Evolutionary conservation across 2,113 vertebrate genomes (phyloP).

Genomic region (Opisthocomus hoazin): DNA sequence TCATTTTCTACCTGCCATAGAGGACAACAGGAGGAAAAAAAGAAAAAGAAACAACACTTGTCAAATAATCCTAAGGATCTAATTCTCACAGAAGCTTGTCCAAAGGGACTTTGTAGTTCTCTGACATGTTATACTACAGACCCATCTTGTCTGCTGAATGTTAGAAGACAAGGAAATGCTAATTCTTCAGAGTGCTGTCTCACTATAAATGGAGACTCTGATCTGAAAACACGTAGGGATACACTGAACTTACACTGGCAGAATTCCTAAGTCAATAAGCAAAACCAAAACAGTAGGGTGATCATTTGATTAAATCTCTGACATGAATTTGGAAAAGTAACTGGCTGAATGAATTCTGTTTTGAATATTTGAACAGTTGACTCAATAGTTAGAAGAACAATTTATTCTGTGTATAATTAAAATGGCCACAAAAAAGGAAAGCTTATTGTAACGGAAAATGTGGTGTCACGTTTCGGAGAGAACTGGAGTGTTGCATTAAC

Average conservation of each 20-base stretch:
- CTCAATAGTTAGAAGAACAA: not conserved
- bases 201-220: not conserved
- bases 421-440: not conserved
- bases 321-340: not conserved
- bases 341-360: not conserved
- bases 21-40: conserved; percentile 60
- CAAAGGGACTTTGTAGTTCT: conserved; percentile 6
- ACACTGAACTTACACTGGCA: not conserved
- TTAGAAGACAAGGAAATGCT: not conserved
- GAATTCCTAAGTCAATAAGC: not conserved
- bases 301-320: not conserved
- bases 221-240: not conserved
- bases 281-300: not conserved
- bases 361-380: not conserved
- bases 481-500: not conserved
- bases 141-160: not conserved
- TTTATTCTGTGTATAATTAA: conserved; percentile 15
- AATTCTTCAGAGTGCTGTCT: not conserved
- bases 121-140: conserved; percentile 43
- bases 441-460: conserved; percentile 4
- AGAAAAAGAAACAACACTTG: conserved; percentile 37
- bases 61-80: conserved; percentile 51
- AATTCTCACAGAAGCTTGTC: conserved; percentile 23
- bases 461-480: not conserved
- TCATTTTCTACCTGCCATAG: conserved; percentile 59